A percentile compares a stretch with the other conserved stretches of the same genome.
phyloP scores from a whole-genome alignment of 2,888 invertebrate genomes.

The Ommatoiulus sabulosus region DNA sequence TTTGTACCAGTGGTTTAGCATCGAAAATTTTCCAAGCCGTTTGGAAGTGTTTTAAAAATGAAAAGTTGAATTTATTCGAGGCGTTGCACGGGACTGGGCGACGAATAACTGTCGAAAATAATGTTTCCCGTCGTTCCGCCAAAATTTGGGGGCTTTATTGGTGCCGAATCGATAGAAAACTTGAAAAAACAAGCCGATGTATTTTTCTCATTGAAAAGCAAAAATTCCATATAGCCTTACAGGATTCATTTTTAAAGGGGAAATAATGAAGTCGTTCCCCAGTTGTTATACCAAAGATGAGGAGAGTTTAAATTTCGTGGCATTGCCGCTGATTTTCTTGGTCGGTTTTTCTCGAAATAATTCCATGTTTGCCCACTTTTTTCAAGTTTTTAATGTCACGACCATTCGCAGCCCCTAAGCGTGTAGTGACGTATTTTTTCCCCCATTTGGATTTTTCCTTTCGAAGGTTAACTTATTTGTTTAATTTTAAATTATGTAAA shows the following conservation, averaged over 20 bases:
- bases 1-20: conserved; percentile 41
- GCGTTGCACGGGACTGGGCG: not conserved
- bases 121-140: not conserved
- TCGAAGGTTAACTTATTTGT: conserved; percentile 43
- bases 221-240: too few species aligned
- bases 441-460: not conserved
- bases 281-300: not conserved
- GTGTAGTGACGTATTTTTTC: not conserved
- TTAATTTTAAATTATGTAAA: not conserved
- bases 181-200: not conserved
- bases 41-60: conserved; percentile 14
- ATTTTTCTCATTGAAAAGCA: conserved; percentile 32
- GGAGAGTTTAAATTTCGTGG: not conserved
- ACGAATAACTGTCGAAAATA: not conserved
- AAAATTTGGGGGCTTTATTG: not conserved
- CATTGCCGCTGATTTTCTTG: not conserved
- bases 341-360: not conserved
- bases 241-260: conserved; percentile 24
- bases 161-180: not conserved
- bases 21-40: not conserved
- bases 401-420: not conserved
- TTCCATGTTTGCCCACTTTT: not conserved
- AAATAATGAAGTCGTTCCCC: not conserved
- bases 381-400: not conserved
- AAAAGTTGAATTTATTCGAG: not conserved